Evolutionary conservation across 2,113 vertebrate genomes (phyloP).

Genomic region (Rattus norvegicus): DNA sequence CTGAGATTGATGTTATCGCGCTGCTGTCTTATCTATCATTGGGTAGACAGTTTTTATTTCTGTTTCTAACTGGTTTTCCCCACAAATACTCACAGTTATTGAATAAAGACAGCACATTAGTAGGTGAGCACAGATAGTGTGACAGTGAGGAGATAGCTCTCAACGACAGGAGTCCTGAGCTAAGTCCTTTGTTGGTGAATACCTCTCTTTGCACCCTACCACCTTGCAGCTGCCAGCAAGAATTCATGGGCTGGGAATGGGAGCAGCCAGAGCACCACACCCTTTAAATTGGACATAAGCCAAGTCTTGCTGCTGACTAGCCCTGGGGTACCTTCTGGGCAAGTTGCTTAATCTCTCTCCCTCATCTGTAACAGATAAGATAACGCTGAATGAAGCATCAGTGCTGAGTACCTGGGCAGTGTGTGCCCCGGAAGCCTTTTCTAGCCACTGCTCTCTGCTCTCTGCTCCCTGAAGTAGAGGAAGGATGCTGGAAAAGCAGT

Average conservation of each 20-base stretch:
- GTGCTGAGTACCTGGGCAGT: neutral
- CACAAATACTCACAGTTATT: neutral
- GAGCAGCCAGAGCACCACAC: neutral
- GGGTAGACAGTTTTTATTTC: neutral
- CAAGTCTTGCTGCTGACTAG: neutral
- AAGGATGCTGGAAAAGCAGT: neutral
- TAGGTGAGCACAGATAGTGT: neutral
- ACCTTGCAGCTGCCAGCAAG: neutral
- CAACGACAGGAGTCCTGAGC: neutral
- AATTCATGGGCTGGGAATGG: neutral
- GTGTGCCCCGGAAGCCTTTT: neutral
- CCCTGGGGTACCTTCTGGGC: neutral
- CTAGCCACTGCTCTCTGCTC: neutral
- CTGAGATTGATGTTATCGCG: neutral
- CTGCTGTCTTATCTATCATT: neutral
- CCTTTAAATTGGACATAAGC: neutral
- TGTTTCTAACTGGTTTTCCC: neutral
- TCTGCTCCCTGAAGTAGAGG: neutral
- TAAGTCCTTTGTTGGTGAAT: neutral
- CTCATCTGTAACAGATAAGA: neutral
- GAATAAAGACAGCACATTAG: neutral
- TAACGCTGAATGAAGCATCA: neutral
- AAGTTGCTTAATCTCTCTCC: neutral
- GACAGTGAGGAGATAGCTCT: neutral
- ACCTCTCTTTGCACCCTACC: too few relatives aligned